phyloP scores from a whole-genome alignment of 2,113 vertebrate species.

The Nesoenas mayeri region DNA sequence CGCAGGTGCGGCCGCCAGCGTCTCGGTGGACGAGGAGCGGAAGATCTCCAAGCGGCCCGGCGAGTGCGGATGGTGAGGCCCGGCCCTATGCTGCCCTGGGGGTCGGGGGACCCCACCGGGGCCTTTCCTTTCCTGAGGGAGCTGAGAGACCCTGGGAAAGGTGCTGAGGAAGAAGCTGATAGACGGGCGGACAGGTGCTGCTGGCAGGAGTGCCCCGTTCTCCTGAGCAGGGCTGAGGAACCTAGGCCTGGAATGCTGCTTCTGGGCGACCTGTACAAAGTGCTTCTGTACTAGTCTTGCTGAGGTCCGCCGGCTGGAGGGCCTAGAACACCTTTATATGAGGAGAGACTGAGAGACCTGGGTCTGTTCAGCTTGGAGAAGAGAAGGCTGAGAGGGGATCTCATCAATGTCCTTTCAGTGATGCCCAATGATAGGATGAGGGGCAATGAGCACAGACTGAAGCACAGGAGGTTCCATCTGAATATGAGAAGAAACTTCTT shows the following conservation, averaged over 20 bases:
- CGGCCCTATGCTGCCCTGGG: not conserved
- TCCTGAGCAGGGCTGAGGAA: too few species aligned
- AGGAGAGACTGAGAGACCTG: too few species aligned
- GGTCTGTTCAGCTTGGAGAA: too few species aligned
- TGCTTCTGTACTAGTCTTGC: accelerated
- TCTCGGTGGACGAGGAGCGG: conserved; percentile 68
- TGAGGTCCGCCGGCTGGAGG: not conserved
- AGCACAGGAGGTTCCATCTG: too few species aligned
- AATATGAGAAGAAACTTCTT: too few species aligned
- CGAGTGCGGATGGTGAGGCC: conserved; percentile 76
- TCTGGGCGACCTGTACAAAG: accelerated
- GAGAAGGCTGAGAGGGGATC: too few species aligned
- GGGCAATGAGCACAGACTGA: too few species aligned
- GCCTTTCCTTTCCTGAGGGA: not conserved
- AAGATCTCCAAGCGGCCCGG: conserved; percentile 65
- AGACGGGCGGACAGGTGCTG: accelerated
- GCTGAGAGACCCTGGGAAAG: not conserved
- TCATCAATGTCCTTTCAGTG: too few species aligned
- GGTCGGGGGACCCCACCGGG: too few species aligned
- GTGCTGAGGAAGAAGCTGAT: not conserved
- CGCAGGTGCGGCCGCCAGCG: conserved; percentile 59
- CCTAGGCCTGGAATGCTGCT: accelerated
- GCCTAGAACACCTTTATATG: too few species aligned
- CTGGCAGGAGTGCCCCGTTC: accelerated
- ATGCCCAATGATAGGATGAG: too few species aligned